Evolutionary conservation across 2,797 vertebrate species (phyloP), one percentile per base, ranked within the genome.

Genomic region (Ciconia nigra): DNA sequence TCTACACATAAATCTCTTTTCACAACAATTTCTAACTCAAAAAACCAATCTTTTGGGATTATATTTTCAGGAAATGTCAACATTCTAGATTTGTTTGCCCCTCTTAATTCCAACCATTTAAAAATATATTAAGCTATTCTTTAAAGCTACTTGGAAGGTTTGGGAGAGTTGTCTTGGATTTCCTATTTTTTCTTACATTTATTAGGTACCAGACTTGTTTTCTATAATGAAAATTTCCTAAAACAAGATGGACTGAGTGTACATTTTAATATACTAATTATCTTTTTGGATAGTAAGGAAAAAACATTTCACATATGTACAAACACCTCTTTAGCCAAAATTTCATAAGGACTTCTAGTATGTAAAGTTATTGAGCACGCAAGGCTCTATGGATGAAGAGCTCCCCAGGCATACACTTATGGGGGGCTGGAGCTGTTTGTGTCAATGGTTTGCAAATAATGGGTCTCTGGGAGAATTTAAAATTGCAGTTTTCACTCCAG

Each of bases 361-460:
- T 28, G 69, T 93, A 76, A 97, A 97, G 92, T 94, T 96, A 96
- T 85, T 96, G 97, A 97, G 96, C 90, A 83, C 94, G 89, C 82
- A 87, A 93, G 71, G 51, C 93, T 97, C 76, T 72, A 88, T 7
- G 66, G 87, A 96, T 98, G 95, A 97, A 98, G 88, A 96, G 96
- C 95, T 98, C 98, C 98, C 98, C 81, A 79, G 97, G 80, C 93
- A 61, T 71, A 19, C 87, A 79, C 91, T 97, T 97, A 97, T 96
- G 95, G 94, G 96, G 96, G 85, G 89, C 95, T 83, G 89, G 90
- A 96, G 96, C 83, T 97, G 93, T 98, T 96, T 97, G 96, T 98
- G 97, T 98, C 98, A 98, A 96, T 98, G 98, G 96, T 96, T 98
- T 98, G 97, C 97, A 98, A 98, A 98, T 98, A 98, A 98, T 98